Conservation (phyloP, 2,888 invertebrate species). For the Clivina fossor region DNA sequence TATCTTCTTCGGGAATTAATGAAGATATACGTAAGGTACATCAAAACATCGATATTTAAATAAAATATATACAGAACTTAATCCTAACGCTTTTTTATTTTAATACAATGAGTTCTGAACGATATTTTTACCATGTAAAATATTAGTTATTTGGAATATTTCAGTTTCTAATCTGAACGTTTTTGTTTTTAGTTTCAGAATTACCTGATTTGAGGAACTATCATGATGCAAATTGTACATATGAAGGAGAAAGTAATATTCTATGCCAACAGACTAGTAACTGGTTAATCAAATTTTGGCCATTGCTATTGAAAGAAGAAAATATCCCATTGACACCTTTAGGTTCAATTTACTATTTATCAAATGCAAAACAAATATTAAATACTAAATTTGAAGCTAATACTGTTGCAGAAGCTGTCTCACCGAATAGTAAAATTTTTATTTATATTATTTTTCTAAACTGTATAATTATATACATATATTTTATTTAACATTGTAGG, state of each 20-base stretch:
- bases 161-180: conserved; percentile 8
- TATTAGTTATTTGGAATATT: neutral
- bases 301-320: conserved; percentile 49
- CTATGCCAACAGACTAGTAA: conserved; percentile 87
- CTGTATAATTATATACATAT: neutral
- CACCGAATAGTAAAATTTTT: conserved; percentile 56
- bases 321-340: conserved; percentile 59
- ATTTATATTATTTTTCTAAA: neutral
- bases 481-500: conserved; percentile 54
- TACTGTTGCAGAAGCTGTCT: conserved; percentile 55
- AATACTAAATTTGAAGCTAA: conserved; percentile 56
- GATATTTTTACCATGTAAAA: no score
- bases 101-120: no score
- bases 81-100: no score
- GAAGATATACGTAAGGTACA: no score
- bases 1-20: no score
- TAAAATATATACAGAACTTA: no score
- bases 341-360: conserved; percentile 67
- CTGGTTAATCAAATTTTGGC: conserved; percentile 72
- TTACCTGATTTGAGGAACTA: conserved; percentile 75
- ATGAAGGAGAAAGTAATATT: conserved; percentile 91
- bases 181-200: conserved; percentile 62
- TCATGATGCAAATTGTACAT: conserved; percentile 85
- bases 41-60: no score
- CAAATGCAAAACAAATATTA: conserved; percentile 58